Evolutionary conservation across 2,113 vertebrate species (phyloP), one percentile per base, ranked within the genome.

Genomic region (Noctilio leporinus): DNA sequence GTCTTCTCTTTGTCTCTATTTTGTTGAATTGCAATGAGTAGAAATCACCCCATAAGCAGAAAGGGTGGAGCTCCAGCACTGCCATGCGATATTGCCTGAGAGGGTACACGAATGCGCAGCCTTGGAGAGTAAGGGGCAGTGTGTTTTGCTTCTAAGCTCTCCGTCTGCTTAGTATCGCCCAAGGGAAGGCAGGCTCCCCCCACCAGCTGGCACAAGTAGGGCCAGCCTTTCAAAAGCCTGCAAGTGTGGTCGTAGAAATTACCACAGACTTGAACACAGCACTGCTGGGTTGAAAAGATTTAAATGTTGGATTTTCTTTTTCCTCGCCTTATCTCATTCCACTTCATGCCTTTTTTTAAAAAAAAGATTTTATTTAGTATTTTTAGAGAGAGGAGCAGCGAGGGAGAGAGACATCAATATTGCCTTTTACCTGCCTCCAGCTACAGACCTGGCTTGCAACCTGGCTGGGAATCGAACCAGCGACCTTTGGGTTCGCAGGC

Each of bases 121-220:
- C 38, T 51, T 38, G 16, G 11, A 33, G 65, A 43, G 64, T 4
- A 8, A 35, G 28, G 7, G 73, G 17, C 43, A 4, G 0, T 67
- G 4, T 70, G 51, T 33, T 45, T 43, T 43, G n/a, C 47, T 76
- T 49, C 62, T 70, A 12, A 72, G 43, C 33, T 20, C 20, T 83
- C 40, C 28, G 17, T 93, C 70, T 92, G 35, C 45, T 91, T 67
- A 5, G 1, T 26, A 3, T 24, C 89, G 62, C 8, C 38, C 9
- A 2, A 4, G 11, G 5, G 11, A 16, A 65, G 26, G 35, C 30
- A 47, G 55, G 6, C 20, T 16, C 16, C n/a, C 38, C 33, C 49
- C 51, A 9, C 15, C 10, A 38, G n/a, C 2, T n/a, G 0, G 15
- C 2, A 0, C 12, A 10, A 30, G 10, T 30, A 28, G 53, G 33